Base-by-base conservation (phyloP, 2,888 invertebrate genomes). In the Dryadula phaetusa region DNA sequence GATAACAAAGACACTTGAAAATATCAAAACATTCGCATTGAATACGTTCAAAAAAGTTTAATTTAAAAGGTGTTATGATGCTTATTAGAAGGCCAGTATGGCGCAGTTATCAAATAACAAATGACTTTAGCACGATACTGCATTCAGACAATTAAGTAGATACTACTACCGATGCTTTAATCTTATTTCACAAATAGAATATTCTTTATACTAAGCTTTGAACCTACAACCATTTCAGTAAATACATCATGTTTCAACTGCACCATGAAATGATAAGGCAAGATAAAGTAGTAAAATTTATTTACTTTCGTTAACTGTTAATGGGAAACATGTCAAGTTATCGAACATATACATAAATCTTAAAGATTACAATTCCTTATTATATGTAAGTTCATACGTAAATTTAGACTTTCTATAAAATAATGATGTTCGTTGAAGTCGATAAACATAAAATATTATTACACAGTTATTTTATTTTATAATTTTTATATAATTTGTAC, bases 331-430 rank as follows among this genome's bases (percentile, higher is more conserved):
- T 34, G 10, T 14, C 14, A 14, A 56, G 22, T 8, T 37, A 37
- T 56, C 4, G 3, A 22, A 37, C 20, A 37, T 54, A 8, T 53
- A n/a, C 16, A 32, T 12, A 34, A 16, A 32, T 53, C 14, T 22
- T 37, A 37, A 22, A 34, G 7, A n/a, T 40, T 14, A 14, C 53
- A 20, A 28, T 28, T 53, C 12, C 0, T 18, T 14, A n/a, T 2
- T 37, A 4, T 37, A 20, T 5, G 0, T 18, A 14, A 37, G 20
- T 46, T 18, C 37, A 54, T 54, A 54, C 8, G 7, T 49, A 47
- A 22, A 49, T n/a, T 25, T 25, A 49, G n/a, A 49, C 49, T 49
- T 49, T 49, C 49, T 49, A 49, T 25, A 49, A 49, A 49, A 49
- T 49, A 49, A 49, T 49, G 49, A 54, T 8, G 14, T 14, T 34